Evolutionary conservation across 2,797 vertebrate species (phyloP), one percentile per base, ranked within the genome.

Genomic region (Buphagus erythrorhynchus): DNA sequence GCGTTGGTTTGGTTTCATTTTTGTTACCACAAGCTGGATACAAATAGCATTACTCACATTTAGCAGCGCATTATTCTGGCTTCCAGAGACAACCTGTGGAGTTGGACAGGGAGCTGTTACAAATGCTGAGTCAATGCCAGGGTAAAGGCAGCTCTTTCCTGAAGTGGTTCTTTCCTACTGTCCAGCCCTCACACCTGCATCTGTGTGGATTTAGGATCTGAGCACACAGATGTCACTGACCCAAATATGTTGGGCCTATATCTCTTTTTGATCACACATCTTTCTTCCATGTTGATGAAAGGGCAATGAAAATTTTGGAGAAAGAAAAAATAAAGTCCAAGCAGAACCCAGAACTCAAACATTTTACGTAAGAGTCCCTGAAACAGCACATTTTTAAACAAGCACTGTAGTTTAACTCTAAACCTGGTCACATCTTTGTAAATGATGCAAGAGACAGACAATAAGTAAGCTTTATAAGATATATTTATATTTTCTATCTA

Each of bases 401-500:
- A 92, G 38, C 0, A 0, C 49, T 71, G 29, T 38, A 73, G 58
- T 83, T 91, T 35, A 54, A 16, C 31, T 87, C 72, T 36, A 86
- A 91, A 55, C 26, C 29, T 90, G 40, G 33, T 24, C 76, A 38
- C 54, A 78, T 90, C 62, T 93, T 77, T 88, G 68, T 61, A 91
- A 95, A 88, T 40, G 46, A 88, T 36, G 46, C 54, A 78, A 81
- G 38, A 78, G n/a, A 24, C 49, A 74, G 78, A 87, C 89, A 79
- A 71, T 49, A 88, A 90, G 80, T 83, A 91, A 88, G 52, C 63
- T 49, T 55, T 59, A 48, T 43, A 45, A 91, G 46, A 72, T 68
- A 20, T 29, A 89, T 95, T 95, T 87, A 71, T 85, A 63, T 82
- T 86, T 88, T 88, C 42, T 77, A 46, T 75, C 66, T 75, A 96